phyloP scores from a whole-genome alignment of 2,113 vertebrate species.

The Protomyctophum bolini region DNA sequence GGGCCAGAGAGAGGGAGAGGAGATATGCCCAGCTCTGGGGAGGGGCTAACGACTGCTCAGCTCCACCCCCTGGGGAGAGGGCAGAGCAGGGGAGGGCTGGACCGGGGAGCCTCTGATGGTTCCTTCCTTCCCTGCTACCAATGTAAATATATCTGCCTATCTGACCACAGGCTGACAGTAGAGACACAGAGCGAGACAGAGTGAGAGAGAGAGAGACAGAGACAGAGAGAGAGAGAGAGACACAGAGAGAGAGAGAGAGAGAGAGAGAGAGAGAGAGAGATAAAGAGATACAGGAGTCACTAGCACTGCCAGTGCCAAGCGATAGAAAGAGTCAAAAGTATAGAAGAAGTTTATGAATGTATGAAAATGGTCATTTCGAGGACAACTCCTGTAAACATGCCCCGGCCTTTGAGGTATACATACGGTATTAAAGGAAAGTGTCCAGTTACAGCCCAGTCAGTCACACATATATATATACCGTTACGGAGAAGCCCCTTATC shows the following conservation, averaged over 20 bases:
- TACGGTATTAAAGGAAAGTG: background rate
- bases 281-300: constrained; percentile 35
- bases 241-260: constrained; percentile 39
- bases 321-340: constrained; percentile 22
- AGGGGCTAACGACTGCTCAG: constrained; percentile 74
- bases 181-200: background rate
- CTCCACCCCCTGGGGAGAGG: constrained; percentile 78
- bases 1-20: constrained; percentile 74
- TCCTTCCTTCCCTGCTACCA: constrained; percentile 53
- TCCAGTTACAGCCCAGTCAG: constrained; percentile 44
- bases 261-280: constrained; percentile 34
- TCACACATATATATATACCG: constrained; percentile 40
- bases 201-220: constrained; percentile 24
- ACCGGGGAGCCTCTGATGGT: constrained; percentile 60
- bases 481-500: constrained; percentile 61
- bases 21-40: constrained; percentile 81
- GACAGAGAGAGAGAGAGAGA: background rate
- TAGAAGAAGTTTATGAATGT: background rate
- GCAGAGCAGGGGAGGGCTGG: constrained; percentile 47
- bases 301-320: constrained; percentile 40
- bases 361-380: background rate
- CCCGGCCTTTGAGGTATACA: background rate
- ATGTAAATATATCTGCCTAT: constrained; percentile 75
- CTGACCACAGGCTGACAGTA: constrained; percentile 61
- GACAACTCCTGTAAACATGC: background rate